Percentiles rank a stretch among this genome's conserved stretches.
phyloP scores from a whole-genome alignment of 2,888 invertebrate species.

The Drosophila diplacantha region DNA sequence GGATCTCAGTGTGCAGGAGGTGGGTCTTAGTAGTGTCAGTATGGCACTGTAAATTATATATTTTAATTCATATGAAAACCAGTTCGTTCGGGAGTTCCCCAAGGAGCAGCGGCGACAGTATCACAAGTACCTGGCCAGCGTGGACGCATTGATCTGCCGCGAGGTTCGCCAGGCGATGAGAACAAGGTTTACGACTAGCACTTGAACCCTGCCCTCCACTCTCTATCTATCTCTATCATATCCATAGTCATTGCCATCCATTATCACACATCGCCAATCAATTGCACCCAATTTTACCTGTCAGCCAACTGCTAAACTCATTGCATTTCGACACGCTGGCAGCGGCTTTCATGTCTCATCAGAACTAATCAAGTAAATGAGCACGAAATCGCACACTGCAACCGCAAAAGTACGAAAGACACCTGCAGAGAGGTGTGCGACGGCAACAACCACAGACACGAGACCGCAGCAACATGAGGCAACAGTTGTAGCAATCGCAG shows the following conservation, averaged over 20 bases:
- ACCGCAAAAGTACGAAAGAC: slow-evolving; percentile 60
- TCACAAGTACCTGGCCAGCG: slow-evolving; percentile 79
- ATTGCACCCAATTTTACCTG: slow-evolving; percentile 26
- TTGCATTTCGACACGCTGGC: slow-evolving; percentile 63
- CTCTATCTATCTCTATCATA: slow-evolving; percentile 5
- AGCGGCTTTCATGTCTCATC: slow-evolving; percentile 70
- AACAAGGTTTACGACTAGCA: slow-evolving; percentile 65
- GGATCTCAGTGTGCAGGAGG: slow-evolving; percentile 69
- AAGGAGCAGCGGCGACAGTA: slow-evolving; percentile 79
- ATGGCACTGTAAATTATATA: not conserved
- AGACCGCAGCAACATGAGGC: slow-evolving; percentile 36
- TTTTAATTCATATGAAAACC: slow-evolving; percentile 4
- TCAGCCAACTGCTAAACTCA: slow-evolving; percentile 48
- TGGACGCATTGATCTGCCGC: slow-evolving; percentile 69
- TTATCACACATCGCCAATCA: slow-evolving; percentile 27
- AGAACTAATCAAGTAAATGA: slow-evolving; percentile 73
- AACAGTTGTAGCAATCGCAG: slow-evolving; percentile 34
- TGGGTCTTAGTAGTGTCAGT: slow-evolving; percentile 14
- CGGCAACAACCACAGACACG: slow-evolving; percentile 25
- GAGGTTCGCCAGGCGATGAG: slow-evolving; percentile 71
- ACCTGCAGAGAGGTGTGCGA: slow-evolving; percentile 34
- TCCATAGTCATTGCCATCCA: slow-evolving; percentile 12
- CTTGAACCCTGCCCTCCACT: slow-evolving; percentile 12
- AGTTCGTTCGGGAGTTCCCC: slow-evolving; percentile 69
- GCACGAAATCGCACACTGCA: slow-evolving; percentile 64